Percentiles rank a stretch among this genome's conserved stretches.
Evolutionary conservation across 2,113 vertebrate species (phyloP).

Genomic region (Conger conger): DNA sequence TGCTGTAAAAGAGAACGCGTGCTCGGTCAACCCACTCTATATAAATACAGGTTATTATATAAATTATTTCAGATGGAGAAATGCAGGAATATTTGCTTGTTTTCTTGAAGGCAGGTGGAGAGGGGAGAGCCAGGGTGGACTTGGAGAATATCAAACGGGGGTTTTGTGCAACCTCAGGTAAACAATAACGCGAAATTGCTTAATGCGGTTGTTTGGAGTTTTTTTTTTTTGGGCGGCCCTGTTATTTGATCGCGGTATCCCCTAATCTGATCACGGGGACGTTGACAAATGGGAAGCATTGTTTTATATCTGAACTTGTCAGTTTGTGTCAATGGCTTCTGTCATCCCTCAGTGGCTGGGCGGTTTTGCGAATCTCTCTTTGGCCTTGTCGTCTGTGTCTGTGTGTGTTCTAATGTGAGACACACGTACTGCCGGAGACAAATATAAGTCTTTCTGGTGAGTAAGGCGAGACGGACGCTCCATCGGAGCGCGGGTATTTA

Average conservation of each 20-base stretch:
- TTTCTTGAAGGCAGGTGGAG: neutral
- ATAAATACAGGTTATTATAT: no score
- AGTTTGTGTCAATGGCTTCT: neutral
- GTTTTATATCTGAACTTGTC: constrained; percentile 1
- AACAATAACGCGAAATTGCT: constrained; percentile 9
- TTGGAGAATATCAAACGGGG: neutral
- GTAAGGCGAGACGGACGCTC: neutral
- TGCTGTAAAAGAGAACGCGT: no score
- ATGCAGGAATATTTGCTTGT: neutral
- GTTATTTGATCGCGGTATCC: neutral
- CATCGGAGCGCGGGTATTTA: constrained; percentile 25
- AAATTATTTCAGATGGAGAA: no score
- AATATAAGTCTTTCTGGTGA: constrained; percentile 16
- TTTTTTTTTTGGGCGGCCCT: neutral
- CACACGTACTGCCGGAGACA: neutral
- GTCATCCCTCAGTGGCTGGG: neutral
- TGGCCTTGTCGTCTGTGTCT: neutral
- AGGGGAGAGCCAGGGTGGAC: neutral
- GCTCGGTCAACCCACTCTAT: no score
- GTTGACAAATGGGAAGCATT: constrained; percentile 1
- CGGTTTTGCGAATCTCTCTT: neutral
- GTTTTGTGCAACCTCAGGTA: constrained; percentile 3
- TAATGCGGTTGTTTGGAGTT: neutral
- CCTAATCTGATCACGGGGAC: constrained; percentile 6
- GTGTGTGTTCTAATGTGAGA: neutral